A percentile compares a stretch with the other conserved stretches of the same genome.
These are phyloP conservation scores for Cephus pulcher DNA, from an alignment of 2,888 invertebrate species.

Conservation along the genomic window DNA sequence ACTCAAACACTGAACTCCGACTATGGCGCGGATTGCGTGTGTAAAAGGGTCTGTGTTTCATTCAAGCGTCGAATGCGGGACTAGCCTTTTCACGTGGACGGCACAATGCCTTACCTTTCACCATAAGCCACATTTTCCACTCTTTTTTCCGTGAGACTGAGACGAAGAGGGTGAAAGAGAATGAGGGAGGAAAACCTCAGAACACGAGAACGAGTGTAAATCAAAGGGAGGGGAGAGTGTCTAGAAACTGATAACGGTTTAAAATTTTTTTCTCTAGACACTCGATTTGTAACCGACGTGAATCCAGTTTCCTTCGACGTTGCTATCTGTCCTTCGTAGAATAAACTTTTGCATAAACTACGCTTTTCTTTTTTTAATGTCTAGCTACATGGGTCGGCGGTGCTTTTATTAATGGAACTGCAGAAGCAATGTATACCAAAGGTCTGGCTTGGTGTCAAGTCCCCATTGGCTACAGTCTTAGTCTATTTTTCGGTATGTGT, in stretches of 20 bases:
- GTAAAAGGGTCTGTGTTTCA: neutral
- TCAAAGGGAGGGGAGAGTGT: neutral
- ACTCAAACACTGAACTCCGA: neutral
- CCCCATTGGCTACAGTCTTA: conserved; percentile 78
- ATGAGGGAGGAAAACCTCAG: neutral
- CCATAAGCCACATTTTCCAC: neutral
- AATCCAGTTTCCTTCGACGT: neutral
- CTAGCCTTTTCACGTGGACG: neutral
- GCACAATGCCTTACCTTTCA: neutral
- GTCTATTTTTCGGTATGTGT: conserved; percentile 73
- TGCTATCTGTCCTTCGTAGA: neutral
- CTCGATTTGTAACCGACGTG: neutral
- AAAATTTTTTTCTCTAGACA: neutral
- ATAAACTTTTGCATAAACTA: neutral
- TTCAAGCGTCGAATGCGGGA: neutral
- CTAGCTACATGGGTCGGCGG: conserved; percentile 72
- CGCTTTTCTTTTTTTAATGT: conserved; percentile 20
- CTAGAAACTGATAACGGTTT: neutral
- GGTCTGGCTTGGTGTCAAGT: conserved; percentile 78
- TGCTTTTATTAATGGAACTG: conserved; percentile 79
- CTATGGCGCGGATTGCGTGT: neutral
- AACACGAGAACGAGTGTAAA: neutral
- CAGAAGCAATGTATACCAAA: conserved; percentile 74
- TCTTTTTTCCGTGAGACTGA: neutral
- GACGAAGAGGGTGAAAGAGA: neutral